A percentile compares a stretch with the other conserved stretches of the same genome.
phyloP scores from a whole-genome alignment of 2,888 invertebrate genomes.

The Parthenolecanium corni region DNA sequence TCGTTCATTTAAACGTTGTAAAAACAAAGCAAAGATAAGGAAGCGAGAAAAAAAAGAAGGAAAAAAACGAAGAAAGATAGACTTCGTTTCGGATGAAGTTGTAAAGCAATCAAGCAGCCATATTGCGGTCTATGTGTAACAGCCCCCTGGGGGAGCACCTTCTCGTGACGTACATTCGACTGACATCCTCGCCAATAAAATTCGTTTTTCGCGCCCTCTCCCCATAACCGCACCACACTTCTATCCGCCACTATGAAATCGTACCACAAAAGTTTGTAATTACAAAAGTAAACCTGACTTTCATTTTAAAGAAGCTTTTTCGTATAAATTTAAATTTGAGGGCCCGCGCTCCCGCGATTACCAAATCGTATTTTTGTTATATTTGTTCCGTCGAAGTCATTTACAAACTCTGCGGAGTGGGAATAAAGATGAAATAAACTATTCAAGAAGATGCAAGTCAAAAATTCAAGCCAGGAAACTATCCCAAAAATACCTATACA shows the following conservation, averaged over 20 bases:
- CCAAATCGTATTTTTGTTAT: too few relatives aligned
- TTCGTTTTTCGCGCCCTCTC: constrained; percentile 2
- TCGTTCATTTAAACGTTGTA: constrained; percentile 1
- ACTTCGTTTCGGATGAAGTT: constrained; percentile 25
- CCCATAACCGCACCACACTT: not conserved
- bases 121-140: constrained; percentile 29
- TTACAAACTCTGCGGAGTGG: too few relatives aligned
- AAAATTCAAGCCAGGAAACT: too few relatives aligned
- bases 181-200: constrained; percentile 25
- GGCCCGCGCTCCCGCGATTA: too few relatives aligned
- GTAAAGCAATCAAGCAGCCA: constrained; percentile 30
- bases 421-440: too few relatives aligned
- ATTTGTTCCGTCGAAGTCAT: too few relatives aligned
- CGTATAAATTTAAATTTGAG: not conserved
- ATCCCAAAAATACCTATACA: too few relatives aligned
- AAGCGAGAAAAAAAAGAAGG: not conserved
- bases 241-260: too few relatives aligned
- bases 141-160: constrained; percentile 28
- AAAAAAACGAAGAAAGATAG: not conserved
- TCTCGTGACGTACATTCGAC: constrained; percentile 27
- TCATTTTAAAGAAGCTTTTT: constrained; percentile 11
- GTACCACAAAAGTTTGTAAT: constrained; percentile 21
- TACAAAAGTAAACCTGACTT: constrained; percentile 27
- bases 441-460: too few relatives aligned
- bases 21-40: constrained; percentile 1